These are phyloP conservation scores for Phaetusa simplex DNA, from an alignment of 2,113 vertebrate genomes.

Conservation along the genomic window DNA sequence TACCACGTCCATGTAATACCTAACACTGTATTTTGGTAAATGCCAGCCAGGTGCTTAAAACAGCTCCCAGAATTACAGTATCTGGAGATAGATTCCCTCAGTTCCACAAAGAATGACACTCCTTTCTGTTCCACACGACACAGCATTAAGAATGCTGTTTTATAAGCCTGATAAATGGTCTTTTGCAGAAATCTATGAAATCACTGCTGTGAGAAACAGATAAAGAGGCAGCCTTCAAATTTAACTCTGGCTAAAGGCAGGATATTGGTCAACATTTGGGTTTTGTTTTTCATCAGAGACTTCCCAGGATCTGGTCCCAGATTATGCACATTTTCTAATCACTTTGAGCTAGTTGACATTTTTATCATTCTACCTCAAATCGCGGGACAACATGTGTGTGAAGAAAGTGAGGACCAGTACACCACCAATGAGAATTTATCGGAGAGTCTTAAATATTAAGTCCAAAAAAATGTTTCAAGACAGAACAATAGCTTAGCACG, in stretches of 20 bases:
- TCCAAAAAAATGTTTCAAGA: not conserved
- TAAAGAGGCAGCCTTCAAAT: not conserved
- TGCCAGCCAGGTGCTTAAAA: not conserved
- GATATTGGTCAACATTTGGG: not conserved
- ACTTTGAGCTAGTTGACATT: not conserved
- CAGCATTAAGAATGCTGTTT: not conserved
- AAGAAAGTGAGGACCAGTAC: not conserved
- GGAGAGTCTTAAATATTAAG: not conserved
- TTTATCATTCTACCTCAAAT: not conserved
- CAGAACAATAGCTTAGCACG: not conserved
- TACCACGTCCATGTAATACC: not conserved
- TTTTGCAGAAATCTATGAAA: not conserved
- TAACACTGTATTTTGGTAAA: not conserved
- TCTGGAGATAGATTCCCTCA: not conserved
- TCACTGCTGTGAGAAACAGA: not conserved
- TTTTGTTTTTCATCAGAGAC: not conserved
- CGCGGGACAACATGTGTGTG: rapidly evolving
- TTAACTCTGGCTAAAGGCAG: not conserved
- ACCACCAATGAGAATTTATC: not conserved
- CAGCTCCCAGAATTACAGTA: not conserved
- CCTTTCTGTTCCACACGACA: not conserved
- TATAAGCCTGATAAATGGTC: not conserved
- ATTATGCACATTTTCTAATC: not conserved
- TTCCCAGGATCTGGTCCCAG: not conserved
- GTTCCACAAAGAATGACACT: not conserved